Evolutionary conservation across 2,113 vertebrate species (phyloP).

Genomic region (Pagrus major): DNA sequence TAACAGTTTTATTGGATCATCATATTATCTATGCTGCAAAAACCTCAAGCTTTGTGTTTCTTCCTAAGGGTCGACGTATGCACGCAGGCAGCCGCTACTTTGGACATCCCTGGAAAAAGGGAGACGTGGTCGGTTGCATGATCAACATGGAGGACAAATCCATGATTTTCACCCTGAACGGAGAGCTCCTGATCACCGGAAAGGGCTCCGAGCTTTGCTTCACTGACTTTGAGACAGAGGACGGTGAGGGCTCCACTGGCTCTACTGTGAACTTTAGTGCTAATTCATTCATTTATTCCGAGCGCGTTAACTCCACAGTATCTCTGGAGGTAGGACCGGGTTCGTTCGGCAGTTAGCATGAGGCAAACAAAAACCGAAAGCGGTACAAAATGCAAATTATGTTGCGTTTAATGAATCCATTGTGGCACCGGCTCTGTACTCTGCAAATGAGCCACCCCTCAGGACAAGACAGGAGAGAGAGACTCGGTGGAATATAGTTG

Average conservation of each 20-base stretch:
- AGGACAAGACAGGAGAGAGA: not conserved
- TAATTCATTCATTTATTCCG: conserved; percentile 35
- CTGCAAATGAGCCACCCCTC: conserved; percentile 29
- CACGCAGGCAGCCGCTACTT: conserved; percentile 95
- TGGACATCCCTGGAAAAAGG: conserved; percentile 92
- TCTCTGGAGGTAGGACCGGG: conserved; percentile 10
- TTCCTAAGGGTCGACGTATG: conserved; percentile 91
- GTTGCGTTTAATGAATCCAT: conserved; percentile 33
- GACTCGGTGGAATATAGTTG: conserved; percentile 1
- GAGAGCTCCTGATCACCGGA: conserved; percentile 94
- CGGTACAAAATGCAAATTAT: conserved; percentile 18
- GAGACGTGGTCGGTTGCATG: conserved; percentile 98
- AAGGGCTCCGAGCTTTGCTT: conserved; percentile 98
- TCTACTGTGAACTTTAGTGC: not conserved
- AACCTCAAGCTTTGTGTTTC: not conserved
- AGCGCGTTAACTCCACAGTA: not conserved
- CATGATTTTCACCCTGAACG: conserved; percentile 98
- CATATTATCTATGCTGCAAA: not conserved
- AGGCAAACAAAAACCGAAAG: conserved; percentile 12
- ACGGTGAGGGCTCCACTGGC: conserved; percentile 83
- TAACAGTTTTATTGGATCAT: not conserved
- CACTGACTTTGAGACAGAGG: conserved; percentile 93
- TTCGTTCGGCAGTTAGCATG: conserved; percentile 17
- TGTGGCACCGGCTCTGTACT: conserved; percentile 16
- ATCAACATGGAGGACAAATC: conserved; percentile 98